Evolutionary conservation across 53 echinoderm and acorn worm species (phyloP).

Genomic region (Paracentrotus lividus): DNA sequence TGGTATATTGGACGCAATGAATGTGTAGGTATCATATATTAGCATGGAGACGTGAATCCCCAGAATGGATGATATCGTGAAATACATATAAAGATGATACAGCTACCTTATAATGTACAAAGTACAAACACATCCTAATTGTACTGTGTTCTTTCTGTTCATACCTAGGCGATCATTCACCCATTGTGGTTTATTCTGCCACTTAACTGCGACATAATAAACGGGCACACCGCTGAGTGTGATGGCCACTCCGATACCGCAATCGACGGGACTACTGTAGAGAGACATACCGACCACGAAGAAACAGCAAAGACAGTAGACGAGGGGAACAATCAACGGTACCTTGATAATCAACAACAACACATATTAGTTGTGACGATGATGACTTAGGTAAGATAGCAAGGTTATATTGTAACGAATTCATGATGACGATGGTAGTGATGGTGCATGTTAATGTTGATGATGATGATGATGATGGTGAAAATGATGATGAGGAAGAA

Average conservation of each 20-base stretch:
- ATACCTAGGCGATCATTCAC: conserved; percentile 62
- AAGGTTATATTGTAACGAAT: too few relatives aligned
- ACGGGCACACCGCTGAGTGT: conserved; percentile 82
- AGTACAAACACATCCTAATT: too few relatives aligned
- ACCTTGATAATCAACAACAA: conserved; percentile 66
- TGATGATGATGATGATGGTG: neutral
- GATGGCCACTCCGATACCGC: conserved; percentile 79
- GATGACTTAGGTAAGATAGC: too few relatives aligned
- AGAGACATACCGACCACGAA: conserved; percentile 83
- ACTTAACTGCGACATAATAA: conserved; percentile 79
- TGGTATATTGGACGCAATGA: too few relatives aligned
- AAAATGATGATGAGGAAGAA: neutral
- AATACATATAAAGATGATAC: too few relatives aligned
- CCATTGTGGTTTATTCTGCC: conserved; percentile 80
- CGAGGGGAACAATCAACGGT: conserved; percentile 80
- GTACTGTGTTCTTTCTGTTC: neutral
- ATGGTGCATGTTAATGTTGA: neutral
- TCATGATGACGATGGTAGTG: too few relatives aligned
- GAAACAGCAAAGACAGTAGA: conserved; percentile 78
- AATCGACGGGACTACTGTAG: conserved; percentile 78
- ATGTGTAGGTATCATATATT: too few relatives aligned
- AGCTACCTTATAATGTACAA: too few relatives aligned
- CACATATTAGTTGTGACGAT: neutral
- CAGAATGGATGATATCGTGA: too few relatives aligned
- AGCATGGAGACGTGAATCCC: too few relatives aligned